These are phyloP conservation scores for Burhinus bistriatus DNA, from an alignment of 2,113 vertebrate species.

Conservation along the genomic window DNA sequence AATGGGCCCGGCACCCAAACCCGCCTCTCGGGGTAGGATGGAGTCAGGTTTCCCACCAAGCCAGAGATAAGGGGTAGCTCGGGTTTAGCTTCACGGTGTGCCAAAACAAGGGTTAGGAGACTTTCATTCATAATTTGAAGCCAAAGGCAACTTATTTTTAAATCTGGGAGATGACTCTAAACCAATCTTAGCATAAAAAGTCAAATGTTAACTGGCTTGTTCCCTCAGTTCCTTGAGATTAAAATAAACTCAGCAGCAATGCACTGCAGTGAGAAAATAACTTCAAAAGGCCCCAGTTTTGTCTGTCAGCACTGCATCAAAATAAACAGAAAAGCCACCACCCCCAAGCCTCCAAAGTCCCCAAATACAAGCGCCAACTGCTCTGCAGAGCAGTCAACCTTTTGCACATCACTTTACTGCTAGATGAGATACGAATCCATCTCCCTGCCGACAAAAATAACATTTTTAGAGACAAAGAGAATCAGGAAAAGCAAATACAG, in stretches of 20 bases:
- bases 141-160: background rate
- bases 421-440: background rate
- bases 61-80: background rate
- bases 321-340: background rate
- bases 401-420: conserved; percentile 18
- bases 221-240: background rate
- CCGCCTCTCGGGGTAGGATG: rapidly evolving
- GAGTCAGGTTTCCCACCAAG: background rate
- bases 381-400: conserved; percentile 2
- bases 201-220: background rate
- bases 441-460: background rate
- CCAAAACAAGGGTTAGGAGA: background rate
- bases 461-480: background rate
- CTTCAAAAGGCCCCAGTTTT: background rate
- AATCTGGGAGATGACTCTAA: background rate
- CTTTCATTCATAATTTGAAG: background rate
- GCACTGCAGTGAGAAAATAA: background rate
- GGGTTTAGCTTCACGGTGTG: background rate
- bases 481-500: background rate
- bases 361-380: background rate
- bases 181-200: background rate
- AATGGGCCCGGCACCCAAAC: background rate
- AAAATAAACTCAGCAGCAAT: background rate
- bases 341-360: background rate
- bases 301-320: background rate